Base-by-base conservation (phyloP, 2,888 invertebrate genomes). In the Nomada lathburiana region DNA sequence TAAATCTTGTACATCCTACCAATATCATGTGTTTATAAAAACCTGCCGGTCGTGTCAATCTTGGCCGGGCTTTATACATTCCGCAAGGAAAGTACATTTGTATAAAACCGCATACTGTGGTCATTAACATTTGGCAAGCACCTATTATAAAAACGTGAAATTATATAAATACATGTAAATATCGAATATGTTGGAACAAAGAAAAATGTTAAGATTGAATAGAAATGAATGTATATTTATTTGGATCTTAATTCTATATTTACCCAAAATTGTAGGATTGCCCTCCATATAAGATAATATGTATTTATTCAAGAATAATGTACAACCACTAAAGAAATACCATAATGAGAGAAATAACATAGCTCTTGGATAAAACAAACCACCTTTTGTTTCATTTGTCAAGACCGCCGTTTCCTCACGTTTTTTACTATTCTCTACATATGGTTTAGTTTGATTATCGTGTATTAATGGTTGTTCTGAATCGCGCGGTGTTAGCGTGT, bases 321-420 rank as follows among this genome's bases (percentile, higher is more conserved):
- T 97, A 91, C 96, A 96, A 11, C 96, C 96, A 92, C 97, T 97
- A 93, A 97, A 97, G 90, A 97, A 95, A 91, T 97, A 97, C 97
- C 97, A 97, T 81, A 97, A 93, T 68, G 96, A 92, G 59, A 96
- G 93, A 92, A 96, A 96, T 84, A 95, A 92, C 62, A 96, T 92
- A 42, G 96, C 96, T 89, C 96, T 93, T 52, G 95, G 93, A 91
- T 95, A 96, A 62, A 94, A 94, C 71, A 96, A 93, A 36, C 96
- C 96, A 79, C 95, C 90, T 84, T 94, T 94, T 18, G 90, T 89
- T 67, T 93, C 89, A 7, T 81, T 88, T 3, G 89, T 86, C 20
- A 93, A 73, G 4, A 92, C 85, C 13, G 88, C 82, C 63, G 89
- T 89, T 26, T 92, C 92, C n/a, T 92, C 93, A 3, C 89, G 83